These are phyloP conservation scores for Melolontha melolontha DNA, from an alignment of 2,888 invertebrate genomes.

Conservation along the genomic window DNA sequence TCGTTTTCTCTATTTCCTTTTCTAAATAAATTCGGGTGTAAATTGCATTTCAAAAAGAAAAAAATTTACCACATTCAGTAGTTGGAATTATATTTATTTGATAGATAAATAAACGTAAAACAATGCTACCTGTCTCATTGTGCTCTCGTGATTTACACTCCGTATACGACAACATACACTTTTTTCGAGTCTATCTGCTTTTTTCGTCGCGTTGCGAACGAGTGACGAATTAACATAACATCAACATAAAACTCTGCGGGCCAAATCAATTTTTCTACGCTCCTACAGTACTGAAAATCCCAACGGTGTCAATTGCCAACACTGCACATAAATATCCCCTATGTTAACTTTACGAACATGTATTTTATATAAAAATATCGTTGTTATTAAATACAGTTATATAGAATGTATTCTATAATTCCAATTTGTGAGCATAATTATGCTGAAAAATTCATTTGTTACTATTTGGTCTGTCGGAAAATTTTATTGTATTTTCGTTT, in stretches of 20 bases:
- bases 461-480: no score
- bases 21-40: no score
- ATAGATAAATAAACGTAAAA: conserved; percentile 22
- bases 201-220: conserved; percentile 26
- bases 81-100: conserved; percentile 2
- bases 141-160: conserved; percentile 22
- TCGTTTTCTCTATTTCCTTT: no score
- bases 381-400: conserved; percentile 6
- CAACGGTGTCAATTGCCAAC: conserved; percentile 18
- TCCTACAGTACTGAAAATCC: conserved; percentile 16
- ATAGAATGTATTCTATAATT: no score
- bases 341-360: no score
- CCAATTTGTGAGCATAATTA: no score
- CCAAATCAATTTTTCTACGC: conserved; percentile 32
- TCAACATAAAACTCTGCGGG: conserved; percentile 36
- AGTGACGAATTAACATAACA: conserved; percentile 35
- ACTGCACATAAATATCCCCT: not conserved
- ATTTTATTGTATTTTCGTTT: no score
- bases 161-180: conserved; percentile 7
- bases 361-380: no score
- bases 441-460: no score
- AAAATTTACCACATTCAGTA: no score
- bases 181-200: conserved; percentile 13
- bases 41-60: no score
- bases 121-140: conserved; percentile 12